Evolutionary conservation across 2,113 vertebrate species (phyloP).

Genomic region (Gila orcuttii): DNA sequence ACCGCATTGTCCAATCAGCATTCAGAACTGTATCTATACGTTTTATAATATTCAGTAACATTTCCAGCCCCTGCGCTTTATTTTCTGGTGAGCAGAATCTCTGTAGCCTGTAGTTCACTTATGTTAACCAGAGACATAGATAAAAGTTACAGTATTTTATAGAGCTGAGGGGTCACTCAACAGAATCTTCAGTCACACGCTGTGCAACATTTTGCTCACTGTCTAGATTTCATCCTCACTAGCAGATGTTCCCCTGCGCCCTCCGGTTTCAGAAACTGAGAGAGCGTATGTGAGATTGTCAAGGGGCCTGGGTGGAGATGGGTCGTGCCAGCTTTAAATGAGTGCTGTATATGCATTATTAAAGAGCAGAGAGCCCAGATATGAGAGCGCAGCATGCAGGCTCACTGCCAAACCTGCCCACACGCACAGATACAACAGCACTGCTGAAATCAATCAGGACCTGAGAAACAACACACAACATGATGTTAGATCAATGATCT

Average conservation of each 20-base stretch:
- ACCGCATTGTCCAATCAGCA: background rate
- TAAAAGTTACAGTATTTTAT: background rate
- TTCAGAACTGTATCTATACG: background rate
- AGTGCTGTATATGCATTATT: constrained; percentile 61
- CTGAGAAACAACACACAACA: constrained; percentile 3
- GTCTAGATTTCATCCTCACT: constrained; percentile 11
- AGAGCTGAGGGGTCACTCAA: background rate
- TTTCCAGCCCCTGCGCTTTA: background rate
- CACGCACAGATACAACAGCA: constrained; percentile 32
- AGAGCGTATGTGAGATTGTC: background rate
- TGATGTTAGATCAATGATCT: background rate
- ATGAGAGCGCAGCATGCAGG: constrained; percentile 17
- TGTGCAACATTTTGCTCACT: background rate
- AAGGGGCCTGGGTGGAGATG: constrained; percentile 12
- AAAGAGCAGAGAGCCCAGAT: constrained; percentile 46
- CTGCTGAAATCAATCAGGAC: constrained; percentile 30
- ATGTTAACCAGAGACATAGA: background rate
- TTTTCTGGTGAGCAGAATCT: background rate
- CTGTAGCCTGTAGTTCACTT: background rate
- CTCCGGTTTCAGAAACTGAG: background rate
- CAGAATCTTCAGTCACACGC: background rate
- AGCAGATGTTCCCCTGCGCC: background rate
- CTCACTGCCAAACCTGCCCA: constrained; percentile 20
- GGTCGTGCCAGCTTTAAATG: constrained; percentile 13
- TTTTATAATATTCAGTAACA: background rate